Base-by-base conservation (phyloP, 2,888 invertebrate genomes). In the Mythimna albipuncta region DNA sequence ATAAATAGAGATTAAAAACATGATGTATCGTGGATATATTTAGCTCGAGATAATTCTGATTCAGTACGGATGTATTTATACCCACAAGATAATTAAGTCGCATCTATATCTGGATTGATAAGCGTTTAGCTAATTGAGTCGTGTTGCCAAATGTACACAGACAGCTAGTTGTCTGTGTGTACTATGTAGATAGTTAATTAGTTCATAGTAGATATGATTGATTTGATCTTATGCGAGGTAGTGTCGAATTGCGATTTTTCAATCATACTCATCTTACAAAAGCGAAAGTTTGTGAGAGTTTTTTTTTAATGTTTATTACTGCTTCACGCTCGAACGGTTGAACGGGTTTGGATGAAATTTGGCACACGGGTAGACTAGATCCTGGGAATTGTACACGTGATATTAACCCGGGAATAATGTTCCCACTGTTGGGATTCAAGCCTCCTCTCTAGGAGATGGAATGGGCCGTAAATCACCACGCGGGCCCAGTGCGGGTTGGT, bases 41-140 rank as follows among this genome's bases (percentile, higher is more conserved):
- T 63, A 62, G 38, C n/a, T 16, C 9, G 35, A 64, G 64, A 62
- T 69, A 62, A 41, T 62, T 35, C n/a, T 62, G 64, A 70, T 73
- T 57, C 58, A 38, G 52, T 32, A n/a, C 26, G 35, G 35, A 57
- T 16, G 26, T 7, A 44, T 54, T 2, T 38, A 66, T 72, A 62
- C 52, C 55, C 61, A 66, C 64, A 50, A 50, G 38, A 61, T 75
- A 81, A 82, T 87, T 82, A 75, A 73, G 75, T 79, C 74, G 65
- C 81, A 79, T 83, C 86, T 85, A 85, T 88, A 88, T 88, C 83
- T 83, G 84, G 85, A 88, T 90, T 90, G 87, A 89, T 87, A 87
- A 87, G 77, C 87, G 84, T 83, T 86, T 79, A 83, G 79, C 88
- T 91, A 92, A 93, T 92, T 91, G 90, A 92, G 87, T 89, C 87